Conservation (phyloP, 64 coral and sea anemone species). For the Dendronephthya gigantea region DNA sequence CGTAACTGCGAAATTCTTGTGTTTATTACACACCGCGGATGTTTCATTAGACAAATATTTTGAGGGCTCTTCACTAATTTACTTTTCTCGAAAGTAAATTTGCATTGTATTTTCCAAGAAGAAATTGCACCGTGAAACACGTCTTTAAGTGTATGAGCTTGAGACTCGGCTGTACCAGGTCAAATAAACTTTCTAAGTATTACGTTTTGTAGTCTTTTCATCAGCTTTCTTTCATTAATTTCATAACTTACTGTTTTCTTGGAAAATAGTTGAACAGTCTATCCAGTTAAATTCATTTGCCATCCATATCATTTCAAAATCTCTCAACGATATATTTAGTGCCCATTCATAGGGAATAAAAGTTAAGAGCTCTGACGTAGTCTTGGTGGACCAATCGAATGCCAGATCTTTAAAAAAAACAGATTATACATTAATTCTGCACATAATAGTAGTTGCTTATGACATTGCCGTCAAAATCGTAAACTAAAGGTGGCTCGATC, state of each 20-base stretch:
- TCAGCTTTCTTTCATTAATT: background rate
- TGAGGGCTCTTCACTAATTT: too few species aligned
- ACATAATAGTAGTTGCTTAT: too few species aligned
- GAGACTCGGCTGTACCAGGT: too few species aligned
- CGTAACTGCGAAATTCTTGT: too few species aligned
- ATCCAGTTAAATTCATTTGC: conserved; percentile 94
- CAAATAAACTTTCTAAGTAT: too few species aligned
- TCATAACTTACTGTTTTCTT: conserved; percentile 55
- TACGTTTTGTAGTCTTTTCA: background rate
- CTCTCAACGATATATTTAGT: conserved; percentile 71
- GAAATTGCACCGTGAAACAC: too few species aligned
- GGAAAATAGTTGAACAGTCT: conserved; percentile 64
- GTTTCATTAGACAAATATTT: too few species aligned
- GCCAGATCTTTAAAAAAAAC: conserved; percentile 49
- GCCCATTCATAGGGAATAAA: conserved; percentile 98
- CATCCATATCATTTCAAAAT: conserved; percentile 99
- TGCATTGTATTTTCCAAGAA: too few species aligned
- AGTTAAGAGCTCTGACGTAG: conserved; percentile 59
- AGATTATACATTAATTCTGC: background rate
- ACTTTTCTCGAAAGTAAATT: too few species aligned
- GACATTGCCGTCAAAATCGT: background rate
- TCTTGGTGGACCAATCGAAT: conserved; percentile 77
- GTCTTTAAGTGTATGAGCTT: too few species aligned
- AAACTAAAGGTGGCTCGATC: too few species aligned
- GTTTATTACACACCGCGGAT: too few species aligned